Evolutionary conservation across 2,797 vertebrate genomes (phyloP), one percentile per base, ranked within the genome.

Genomic region (Loris lydekkerianus): DNA sequence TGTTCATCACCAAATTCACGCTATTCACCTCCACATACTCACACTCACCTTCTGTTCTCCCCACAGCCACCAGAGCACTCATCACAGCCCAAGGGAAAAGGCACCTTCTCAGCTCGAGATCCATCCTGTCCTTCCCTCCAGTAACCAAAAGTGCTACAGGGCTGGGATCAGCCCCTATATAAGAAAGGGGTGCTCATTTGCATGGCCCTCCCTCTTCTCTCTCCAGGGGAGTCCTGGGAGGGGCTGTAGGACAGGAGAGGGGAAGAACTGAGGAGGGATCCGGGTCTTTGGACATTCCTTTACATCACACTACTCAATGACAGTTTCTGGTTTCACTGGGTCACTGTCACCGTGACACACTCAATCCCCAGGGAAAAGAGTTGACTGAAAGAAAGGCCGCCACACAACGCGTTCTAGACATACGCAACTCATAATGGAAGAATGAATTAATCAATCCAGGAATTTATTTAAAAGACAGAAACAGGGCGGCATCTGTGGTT

Each of bases 151-250:
- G 40, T 5, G 2, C 76, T 86, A 65, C 60, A 53, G 75, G 82
- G 2, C 81, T 76, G 56, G 70, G 72, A 78, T 56, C 77, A 88
- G 58, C 89, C 61, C 58, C 49, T 90, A 86, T 96, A 95, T 97
- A 98, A 98, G 91, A 97, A 93, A 93, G 69, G 95, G 92, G 94
- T 88, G 49, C 95, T 98, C 94, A 98, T 99, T 99, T 99, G 97
- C 99, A 99, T 99, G 99, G 97, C 89, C 97, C 97, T 98, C 95
- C 98, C 98, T 46, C 61, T 91, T 95, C 96, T 87, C 97, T 53
- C 49, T 94, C 29, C 53, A 53, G 72, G 25, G 56, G 31, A 89
- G 27, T 9, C 58, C 87, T 86, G 75, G 56, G 43, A 96, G 90
- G 78, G 78, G 92, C 56, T 21, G 63, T 31, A 93, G 49, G 25